Conservation (phyloP, 2,113 vertebrate species). For the Leptosomus discolor region DNA sequence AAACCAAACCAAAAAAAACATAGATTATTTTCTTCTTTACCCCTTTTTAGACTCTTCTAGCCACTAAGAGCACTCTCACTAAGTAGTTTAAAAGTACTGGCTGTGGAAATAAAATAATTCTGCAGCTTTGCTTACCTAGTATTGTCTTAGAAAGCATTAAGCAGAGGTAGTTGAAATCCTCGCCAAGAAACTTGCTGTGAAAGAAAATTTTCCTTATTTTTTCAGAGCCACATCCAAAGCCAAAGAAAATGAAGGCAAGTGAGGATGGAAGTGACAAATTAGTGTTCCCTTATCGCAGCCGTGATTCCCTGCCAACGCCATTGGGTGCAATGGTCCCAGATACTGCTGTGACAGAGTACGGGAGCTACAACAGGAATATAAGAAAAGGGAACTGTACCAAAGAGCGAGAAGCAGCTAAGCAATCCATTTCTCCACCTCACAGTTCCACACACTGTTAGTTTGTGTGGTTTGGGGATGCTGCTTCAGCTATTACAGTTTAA, state of each 20-base stretch:
- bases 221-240: not conserved
- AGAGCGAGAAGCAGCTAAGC: not conserved
- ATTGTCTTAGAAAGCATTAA: not conserved
- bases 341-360: not conserved
- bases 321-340: not conserved
- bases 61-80: not conserved
- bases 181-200: not conserved
- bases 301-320: not conserved
- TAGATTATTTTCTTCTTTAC: not conserved
- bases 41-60: not conserved
- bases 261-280: not conserved
- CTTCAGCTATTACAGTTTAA: not conserved
- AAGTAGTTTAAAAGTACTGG: not conserved
- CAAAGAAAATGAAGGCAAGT: not conserved
- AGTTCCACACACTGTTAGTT: not conserved
- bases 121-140: not conserved
- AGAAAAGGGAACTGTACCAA: not conserved
- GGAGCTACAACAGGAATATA: not conserved
- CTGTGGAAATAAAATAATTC: not conserved
- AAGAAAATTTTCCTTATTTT: not conserved
- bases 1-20: rapidly evolving
- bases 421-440: not conserved
- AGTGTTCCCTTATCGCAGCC: not conserved
- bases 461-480: not conserved
- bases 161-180: not conserved